Base-by-base conservation (phyloP, 2,797 vertebrate species). In the Enteromius fasciolatus region DNA sequence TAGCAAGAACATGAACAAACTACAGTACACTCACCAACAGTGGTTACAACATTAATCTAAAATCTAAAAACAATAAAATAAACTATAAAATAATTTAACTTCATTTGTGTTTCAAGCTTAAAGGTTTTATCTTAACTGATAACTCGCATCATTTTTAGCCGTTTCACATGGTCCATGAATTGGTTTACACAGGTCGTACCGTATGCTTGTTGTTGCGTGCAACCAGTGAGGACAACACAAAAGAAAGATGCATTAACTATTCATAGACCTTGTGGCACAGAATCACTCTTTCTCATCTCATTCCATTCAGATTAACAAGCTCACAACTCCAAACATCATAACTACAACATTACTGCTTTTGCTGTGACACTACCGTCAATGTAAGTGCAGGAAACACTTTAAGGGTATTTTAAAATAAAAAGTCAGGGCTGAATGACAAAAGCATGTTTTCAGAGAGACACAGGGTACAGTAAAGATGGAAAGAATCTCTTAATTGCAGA, bases 401-500 rank as follows among this genome's bases (percentile, higher is more conserved):
- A 23, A 36, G 48, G 36, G 50, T 23, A 2, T 36, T 36, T 36
- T 23, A 74, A 11, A 54, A 54, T 4, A 18, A 0, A 50, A n/a
- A 54, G 31, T 52, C 18, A 12, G 0, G 18, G 20, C 28, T 10
- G 69, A 20, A 10, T 52, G 9, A 50, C 25, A 72, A 9, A 72
- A 20, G 8, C 23, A 31, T 31, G 25, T 31, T 10, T 50, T 72
- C 15, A 41, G 39, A 48, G 18, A 39, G 46, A 25, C 44, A 50
- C 8, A 8, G n/a, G 31, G 44, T 20, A 31, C 67, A 9, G 66
- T 3, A 39, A 39, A 72, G 41, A 76, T 36, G 52, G 1, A 48
- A 64, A 46, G 3, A 61, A 44, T 64, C 33, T 70, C n/a, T 79
- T 87, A 76, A 87, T 84, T 78, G 83, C 64, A 28, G 25, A 69